Evolutionary conservation across 2,888 invertebrate species (phyloP).

Genomic region (Hirtodrosophila alboralis): DNA sequence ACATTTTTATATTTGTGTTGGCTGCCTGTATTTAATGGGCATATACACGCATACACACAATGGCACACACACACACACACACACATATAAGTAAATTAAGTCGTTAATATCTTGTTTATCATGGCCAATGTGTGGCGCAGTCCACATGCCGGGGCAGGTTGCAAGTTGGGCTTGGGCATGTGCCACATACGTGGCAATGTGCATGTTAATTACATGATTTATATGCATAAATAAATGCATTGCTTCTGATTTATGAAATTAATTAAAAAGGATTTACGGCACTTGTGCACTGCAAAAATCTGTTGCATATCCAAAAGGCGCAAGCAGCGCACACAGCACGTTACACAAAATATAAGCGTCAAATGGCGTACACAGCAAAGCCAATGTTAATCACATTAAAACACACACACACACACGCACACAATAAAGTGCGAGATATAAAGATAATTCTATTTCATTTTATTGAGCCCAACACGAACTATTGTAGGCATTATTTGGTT

Average conservation of each 20-base stretch:
- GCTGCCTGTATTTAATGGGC: conserved; percentile 70
- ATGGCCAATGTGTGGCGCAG: conserved; percentile 37
- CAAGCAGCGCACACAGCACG: conserved; percentile 14
- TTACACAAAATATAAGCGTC: conserved; percentile 35
- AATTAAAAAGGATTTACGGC: conserved; percentile 66
- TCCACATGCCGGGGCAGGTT: conserved; percentile 30
- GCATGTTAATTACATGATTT: conserved; percentile 79
- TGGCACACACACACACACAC: conserved; percentile 29
- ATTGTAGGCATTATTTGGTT: conserved; percentile 13
- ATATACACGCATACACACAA: conserved; percentile 24
- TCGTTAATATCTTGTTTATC: conserved; percentile 80
- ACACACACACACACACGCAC: conserved; percentile 4
- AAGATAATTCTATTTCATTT: conserved; percentile 59
- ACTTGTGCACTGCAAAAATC: conserved; percentile 26
- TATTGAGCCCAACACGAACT: conserved; percentile 53
- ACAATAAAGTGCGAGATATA: conserved; percentile 15
- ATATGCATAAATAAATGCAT: conserved; percentile 64
- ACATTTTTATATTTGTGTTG: conserved; percentile 73
- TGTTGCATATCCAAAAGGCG: conserved; percentile 67
- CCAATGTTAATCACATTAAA: conserved; percentile 22
- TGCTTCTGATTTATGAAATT: conserved; percentile 77
- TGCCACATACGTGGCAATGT: conserved; percentile 44
- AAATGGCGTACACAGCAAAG: conserved; percentile 5
- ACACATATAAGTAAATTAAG: conserved; percentile 68
- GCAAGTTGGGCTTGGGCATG: conserved; percentile 15